Evolutionary conservation across 2,888 invertebrate genomes (phyloP), one percentile per base, ranked within the genome.

Genomic region (Drosophila neotestacea): DNA sequence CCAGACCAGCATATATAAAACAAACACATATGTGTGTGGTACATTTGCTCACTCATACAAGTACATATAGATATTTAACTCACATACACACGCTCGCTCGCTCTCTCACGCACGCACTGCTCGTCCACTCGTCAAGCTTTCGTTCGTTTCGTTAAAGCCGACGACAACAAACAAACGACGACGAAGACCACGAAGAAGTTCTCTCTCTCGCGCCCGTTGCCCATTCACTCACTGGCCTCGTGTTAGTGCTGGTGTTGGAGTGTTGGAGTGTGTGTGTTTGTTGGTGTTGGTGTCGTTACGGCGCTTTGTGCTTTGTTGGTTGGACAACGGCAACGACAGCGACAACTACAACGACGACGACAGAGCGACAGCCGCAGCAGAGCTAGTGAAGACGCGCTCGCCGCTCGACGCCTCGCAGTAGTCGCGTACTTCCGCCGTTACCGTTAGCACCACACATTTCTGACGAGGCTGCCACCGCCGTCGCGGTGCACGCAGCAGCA

Each of bases 341-440:
- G 39, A 62, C 61, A 62, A 58, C 58, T 42, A 52, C 69, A 4
- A 60, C 46, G 28, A 38, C 59, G 71, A 76, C 61, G 68, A 72
- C 70, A 70, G 85, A 86, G 77, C 79, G 63, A 65, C 81, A 70
- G 77, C 60, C 70, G 67, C 70, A 75, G 76, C 77, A 77, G 77
- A 79, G 77, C 59, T 74, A 88, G 89, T 80, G 88, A 85, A 85
- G 86, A 85, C 85, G 82, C 81, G 81, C 87, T 81, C 81, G 81
- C 85, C 81, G 87, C 83, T 88, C 70, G 81, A 83, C 74, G 86
- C 78, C 75, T 78, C 72, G 81, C 84, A 84, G 89, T 82, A 84
- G 84, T 84, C 84, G 84, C 84, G 84, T 89, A 84, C 85, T 84
- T 84, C 84, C 89, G 84, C 88, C 84, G 84, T 85, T 85, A 82